These are phyloP conservation scores for Eudemis profundana DNA, from an alignment of 2,888 invertebrate genomes.

Conservation along the genomic window DNA sequence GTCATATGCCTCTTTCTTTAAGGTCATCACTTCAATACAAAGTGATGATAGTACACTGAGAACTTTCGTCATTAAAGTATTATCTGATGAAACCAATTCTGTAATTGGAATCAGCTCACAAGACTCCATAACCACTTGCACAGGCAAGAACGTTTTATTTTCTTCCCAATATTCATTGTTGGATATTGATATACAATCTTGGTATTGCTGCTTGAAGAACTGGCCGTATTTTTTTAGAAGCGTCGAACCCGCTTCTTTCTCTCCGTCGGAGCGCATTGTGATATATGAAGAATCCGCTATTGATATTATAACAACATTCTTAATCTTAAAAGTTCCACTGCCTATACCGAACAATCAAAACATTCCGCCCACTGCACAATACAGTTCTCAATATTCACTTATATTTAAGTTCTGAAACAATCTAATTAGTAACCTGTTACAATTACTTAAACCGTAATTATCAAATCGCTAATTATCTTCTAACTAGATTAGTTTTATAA, in stretches of 20 bases:
- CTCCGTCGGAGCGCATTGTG: slow-evolving; percentile 66
- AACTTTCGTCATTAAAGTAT: slow-evolving; percentile 91
- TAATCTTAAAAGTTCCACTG: neutral
- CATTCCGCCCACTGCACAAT: neutral
- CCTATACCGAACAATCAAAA: neutral
- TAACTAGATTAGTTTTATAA: too few species aligned
- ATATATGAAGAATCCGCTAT: neutral
- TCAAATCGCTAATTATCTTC: too few species aligned
- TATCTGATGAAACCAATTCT: slow-evolving; percentile 92
- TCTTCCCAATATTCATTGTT: slow-evolving; percentile 61
- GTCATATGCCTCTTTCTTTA: slow-evolving; percentile 88
- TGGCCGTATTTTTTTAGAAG: slow-evolving; percentile 75
- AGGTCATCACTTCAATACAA: slow-evolving; percentile 89
- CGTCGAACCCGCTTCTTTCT: slow-evolving; percentile 75
- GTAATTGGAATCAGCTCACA: slow-evolving; percentile 88
- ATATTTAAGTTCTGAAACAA: too few species aligned
- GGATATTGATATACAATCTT: slow-evolving; percentile 61
- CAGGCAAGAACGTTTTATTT: slow-evolving; percentile 71
- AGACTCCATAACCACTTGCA: slow-evolving; percentile 72
- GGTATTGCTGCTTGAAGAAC: slow-evolving; percentile 77
- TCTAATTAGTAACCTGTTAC: too few species aligned
- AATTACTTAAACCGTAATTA: too few species aligned
- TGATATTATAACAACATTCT: neutral
- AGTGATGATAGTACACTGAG: slow-evolving; percentile 91
- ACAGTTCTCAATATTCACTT: neutral